Conservation (phyloP, 1,140 invertebrate genomes). For the Colletes latitarsis region DNA sequence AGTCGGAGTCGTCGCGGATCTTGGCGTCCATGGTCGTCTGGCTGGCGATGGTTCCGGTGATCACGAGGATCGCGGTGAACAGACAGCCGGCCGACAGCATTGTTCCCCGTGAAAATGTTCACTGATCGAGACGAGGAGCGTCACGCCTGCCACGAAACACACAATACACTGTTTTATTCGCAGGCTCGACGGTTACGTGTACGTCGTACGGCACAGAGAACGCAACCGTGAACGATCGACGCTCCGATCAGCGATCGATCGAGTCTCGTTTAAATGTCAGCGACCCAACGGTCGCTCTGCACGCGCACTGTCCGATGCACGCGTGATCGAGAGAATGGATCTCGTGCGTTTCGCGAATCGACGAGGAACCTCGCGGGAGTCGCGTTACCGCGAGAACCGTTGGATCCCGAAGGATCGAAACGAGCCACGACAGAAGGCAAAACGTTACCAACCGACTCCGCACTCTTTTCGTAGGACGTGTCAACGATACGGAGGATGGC, state of each 20-base stretch:
- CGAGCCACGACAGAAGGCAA: conserved; percentile 10
- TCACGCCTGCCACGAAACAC: conserved; percentile 29
- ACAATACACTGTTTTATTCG: conserved; percentile 23
- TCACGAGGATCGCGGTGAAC: conserved; percentile 48
- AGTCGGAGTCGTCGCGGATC: conserved; percentile 76
- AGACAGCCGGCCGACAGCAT: conserved; percentile 22
- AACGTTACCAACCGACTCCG: conserved; percentile 29
- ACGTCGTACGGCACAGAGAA: not conserved
- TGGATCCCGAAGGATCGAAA: not conserved
- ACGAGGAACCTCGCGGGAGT: not conserved
- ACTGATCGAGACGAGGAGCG: conserved; percentile 28
- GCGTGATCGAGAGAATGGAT: conserved; percentile 2
- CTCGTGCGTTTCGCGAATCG: not conserved
- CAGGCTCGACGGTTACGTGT: not conserved
- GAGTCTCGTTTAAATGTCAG: conserved; percentile 18
- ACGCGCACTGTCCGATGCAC: conserved; percentile 34
- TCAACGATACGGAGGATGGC: conserved; percentile 72
- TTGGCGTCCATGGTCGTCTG: conserved; percentile 74
- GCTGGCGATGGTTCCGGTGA: conserved; percentile 54
- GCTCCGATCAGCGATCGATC: not conserved
- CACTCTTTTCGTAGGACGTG: conserved; percentile 68
- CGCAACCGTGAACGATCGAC: not conserved
- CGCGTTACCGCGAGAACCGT: not conserved
- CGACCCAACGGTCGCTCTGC: conserved; percentile 27
- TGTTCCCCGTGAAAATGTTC: conserved; percentile 36